Base-by-base conservation (phyloP, 2,888 invertebrate genomes). In the Chironomus riparius region DNA sequence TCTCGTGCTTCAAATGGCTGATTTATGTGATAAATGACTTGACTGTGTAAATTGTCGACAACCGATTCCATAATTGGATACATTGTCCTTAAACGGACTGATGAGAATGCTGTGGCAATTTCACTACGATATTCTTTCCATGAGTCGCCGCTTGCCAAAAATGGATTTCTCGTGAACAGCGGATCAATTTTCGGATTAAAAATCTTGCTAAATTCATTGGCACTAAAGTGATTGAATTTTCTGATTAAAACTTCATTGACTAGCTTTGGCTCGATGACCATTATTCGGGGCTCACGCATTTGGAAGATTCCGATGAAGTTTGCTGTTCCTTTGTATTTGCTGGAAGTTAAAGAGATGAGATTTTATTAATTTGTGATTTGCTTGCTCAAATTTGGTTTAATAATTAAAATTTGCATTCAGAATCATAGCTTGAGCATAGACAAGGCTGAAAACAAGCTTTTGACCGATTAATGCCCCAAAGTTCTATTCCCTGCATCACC, bases 71-170 rank as follows among this genome's bases (percentile, higher is more conserved):
- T 83, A 4, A 86, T 81, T 0, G 85, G 83, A 77, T 85, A 86
- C 79, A 87, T 85, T 0, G 84, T 80, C 78, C 86, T 87, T 81
- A 86, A 85, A 77, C 87, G 86, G 48, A 83, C 84, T 13, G 82
- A 80, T 0, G 87, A 86, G 28, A 88, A 83, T 1, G 85, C 85
- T 0, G 86, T 86, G 0, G 87, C 85, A 18, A 87, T 78, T 78
- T 85, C 85, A 1, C 82, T 80, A 6, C 88, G 82, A 1, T 84
- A 79, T 0, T 82, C 80, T 77, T 86, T 86, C 88, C 88, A 87
- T 77, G 83, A 80, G 10, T 84, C 81, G 0, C 86, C 86, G 10
- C 82, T 83, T 22, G 86, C 77, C 0, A 81, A 77, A 78, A 88
- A 86, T 0, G 86, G 86, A 81, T 86, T 86, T 69, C 83, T 83